Evolutionary conservation across 2,113 vertebrate genomes (phyloP).

Genomic region (Setophaga kirtlandii): DNA sequence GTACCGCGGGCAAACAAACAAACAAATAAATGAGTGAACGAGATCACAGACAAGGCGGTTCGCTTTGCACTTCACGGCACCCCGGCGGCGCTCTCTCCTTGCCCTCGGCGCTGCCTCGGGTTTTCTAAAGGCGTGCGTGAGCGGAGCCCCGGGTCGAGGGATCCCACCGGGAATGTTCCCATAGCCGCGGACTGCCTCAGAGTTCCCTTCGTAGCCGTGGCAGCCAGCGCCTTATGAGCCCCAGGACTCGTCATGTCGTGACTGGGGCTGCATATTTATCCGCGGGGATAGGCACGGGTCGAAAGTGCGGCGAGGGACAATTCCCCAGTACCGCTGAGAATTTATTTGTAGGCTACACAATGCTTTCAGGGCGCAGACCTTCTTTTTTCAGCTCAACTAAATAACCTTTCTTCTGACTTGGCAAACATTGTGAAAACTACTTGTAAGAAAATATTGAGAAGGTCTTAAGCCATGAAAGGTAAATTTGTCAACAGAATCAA

Average conservation of each 20-base stretch:
- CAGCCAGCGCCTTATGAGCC: no score
- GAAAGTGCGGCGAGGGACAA: fast-evolving
- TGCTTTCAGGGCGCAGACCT: not conserved
- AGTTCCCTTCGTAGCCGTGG: not conserved
- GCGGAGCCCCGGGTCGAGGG: no score
- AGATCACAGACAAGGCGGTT: fast-evolving
- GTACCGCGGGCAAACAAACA: fast-evolving
- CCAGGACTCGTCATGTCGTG: not conserved
- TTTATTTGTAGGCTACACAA: fast-evolving
- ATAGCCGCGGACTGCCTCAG: not conserved
- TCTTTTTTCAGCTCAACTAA: not conserved
- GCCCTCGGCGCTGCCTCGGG: not conserved
- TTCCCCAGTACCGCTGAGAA: no score
- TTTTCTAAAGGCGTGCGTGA: not conserved
- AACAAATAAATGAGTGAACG: no score
- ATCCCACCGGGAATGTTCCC: not conserved
- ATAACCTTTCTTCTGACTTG: no score
- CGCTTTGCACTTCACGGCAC: not conserved
- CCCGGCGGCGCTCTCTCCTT: no score
- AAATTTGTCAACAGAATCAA: not conserved
- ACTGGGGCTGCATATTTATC: not conserved
- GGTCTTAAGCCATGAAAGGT: not conserved
- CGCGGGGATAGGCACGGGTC: no score
- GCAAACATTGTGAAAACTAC: not conserved
- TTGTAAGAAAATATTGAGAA: not conserved